Base-by-base conservation (phyloP, 2,888 invertebrate genomes). In the Thera britannica region DNA sequence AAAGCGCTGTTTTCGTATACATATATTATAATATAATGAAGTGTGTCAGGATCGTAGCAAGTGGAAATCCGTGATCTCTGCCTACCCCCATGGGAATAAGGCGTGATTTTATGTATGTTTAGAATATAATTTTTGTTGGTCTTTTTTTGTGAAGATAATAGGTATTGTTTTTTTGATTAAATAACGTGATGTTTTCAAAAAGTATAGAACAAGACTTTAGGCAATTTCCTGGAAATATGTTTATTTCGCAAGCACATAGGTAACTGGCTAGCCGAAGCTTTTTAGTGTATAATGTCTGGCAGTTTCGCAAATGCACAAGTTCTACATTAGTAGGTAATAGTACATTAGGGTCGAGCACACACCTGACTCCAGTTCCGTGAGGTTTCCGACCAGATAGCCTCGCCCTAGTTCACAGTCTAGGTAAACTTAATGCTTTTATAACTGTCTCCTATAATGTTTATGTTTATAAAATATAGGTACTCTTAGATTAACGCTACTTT, bases 361-460 rank as follows among this genome's bases (percentile, higher is more conserved):
- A 71, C 66, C 68, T 67, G 64, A 62, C 66, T 60, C 41, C 62
- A 72, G 73, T 73, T 75, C 73, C 73, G 73, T 70, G 41, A 72
- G 72, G 54, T 64, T 62, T 58, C 62, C 35, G 51, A 71, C 64
- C 64, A 52, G 73, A 64, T 70, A 70, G 70, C 75, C 73, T 75
- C 70, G 75, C 72, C 64, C 75, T 66, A 73, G 68, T 70, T 73
- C 60, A 68, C 59, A 70, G 51, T 49, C 57, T 59, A 65, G 56
- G 57, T 23, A 52, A 48, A 67, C 67, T 69, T 62, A 41, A 59
- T 68, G 61, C 54, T 67, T 58, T 66, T 59, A 62, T 44, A 51
- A 58, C 59, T 68, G 68, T 64, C 58, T 57, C 57, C 23, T 34
- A 49, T 62, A 65, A 41, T 9, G 36, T 35, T 44, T 41, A 38